Evolutionary conservation across 2,797 vertebrate genomes (phyloP).

Genomic region (Tapirus indicus): DNA sequence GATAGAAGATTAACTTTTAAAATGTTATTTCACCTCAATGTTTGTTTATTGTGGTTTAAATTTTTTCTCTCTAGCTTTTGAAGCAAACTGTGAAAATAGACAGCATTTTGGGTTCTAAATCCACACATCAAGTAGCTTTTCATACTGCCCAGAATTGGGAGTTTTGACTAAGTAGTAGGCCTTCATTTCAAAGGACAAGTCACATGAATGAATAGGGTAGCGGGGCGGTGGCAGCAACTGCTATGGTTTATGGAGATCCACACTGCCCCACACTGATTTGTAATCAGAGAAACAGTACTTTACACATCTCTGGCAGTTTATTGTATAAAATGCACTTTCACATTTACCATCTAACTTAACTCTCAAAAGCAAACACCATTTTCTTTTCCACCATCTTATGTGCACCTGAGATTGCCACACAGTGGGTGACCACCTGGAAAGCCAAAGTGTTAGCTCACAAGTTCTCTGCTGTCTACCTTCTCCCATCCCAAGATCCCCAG

Average conservation of each 20-base stretch:
- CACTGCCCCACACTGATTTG: not conserved
- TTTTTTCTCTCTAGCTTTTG: not conserved
- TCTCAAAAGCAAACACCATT: not conserved
- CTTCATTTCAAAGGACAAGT: not conserved
- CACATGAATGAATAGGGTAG: not conserved
- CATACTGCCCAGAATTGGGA: not conserved
- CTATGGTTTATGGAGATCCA: not conserved
- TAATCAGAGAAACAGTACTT: not conserved
- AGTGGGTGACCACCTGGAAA: not conserved
- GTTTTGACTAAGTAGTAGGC: not conserved
- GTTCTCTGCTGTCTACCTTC: not conserved
- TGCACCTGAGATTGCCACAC: not conserved
- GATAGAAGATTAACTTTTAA: not conserved
- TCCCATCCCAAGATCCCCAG: not conserved
- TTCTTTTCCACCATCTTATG: not conserved
- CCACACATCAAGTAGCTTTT: not conserved
- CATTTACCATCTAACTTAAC: not conserved
- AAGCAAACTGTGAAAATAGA: not conserved
- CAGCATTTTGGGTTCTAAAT: not conserved
- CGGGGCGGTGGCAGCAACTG: fast-evolving
- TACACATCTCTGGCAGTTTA: not conserved
- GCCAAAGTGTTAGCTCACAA: not conserved
- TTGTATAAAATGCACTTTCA: not conserved
- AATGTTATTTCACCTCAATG: not conserved
- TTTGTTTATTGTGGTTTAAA: not conserved